These are phyloP conservation scores for Brachyhypopomus occidentalis DNA, from an alignment of 2,113 vertebrate genomes.

Conservation along the genomic window DNA sequence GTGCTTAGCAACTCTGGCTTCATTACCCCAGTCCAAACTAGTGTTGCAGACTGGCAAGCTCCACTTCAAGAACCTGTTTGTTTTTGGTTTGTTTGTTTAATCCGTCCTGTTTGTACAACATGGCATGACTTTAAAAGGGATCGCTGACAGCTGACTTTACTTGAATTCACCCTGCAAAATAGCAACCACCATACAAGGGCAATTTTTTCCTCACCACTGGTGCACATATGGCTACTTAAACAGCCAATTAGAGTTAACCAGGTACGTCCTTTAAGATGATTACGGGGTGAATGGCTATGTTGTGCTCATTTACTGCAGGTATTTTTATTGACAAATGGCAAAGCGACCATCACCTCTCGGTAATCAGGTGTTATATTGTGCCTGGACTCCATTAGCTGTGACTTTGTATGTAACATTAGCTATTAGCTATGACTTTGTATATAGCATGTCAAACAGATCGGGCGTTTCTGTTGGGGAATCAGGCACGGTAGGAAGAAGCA, in stretches of 20 bases:
- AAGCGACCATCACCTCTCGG: constrained; percentile 55
- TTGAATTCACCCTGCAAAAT: constrained; percentile 49
- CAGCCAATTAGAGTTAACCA: constrained; percentile 64
- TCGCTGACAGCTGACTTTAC: background rate
- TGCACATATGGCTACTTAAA: constrained; percentile 72
- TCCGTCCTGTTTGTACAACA: no score
- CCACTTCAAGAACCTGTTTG: no score
- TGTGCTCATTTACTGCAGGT: constrained; percentile 70
- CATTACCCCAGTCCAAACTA: no score
- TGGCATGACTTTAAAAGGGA: background rate
- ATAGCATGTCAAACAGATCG: background rate
- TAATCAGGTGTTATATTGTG: constrained; percentile 67
- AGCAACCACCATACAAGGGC: constrained; percentile 64
- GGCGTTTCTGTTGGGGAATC: background rate
- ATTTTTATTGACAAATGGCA: constrained; percentile 71
- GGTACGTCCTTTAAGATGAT: constrained; percentile 70
- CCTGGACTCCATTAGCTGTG: constrained; percentile 69
- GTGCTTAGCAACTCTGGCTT: no score
- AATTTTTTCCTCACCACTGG: constrained; percentile 67
- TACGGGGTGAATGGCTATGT: constrained; percentile 72
- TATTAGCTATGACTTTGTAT: constrained; percentile 21
- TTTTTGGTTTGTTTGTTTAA: no score
- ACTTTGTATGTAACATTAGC: constrained; percentile 58
- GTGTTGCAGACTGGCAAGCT: no score
- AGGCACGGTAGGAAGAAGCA: background rate